A percentile compares a stretch with the other conserved stretches of the same genome.
These are phyloP conservation scores for Cydia pomonella DNA, from an alignment of 1,140 invertebrate genomes.

Conservation along the genomic window DNA sequence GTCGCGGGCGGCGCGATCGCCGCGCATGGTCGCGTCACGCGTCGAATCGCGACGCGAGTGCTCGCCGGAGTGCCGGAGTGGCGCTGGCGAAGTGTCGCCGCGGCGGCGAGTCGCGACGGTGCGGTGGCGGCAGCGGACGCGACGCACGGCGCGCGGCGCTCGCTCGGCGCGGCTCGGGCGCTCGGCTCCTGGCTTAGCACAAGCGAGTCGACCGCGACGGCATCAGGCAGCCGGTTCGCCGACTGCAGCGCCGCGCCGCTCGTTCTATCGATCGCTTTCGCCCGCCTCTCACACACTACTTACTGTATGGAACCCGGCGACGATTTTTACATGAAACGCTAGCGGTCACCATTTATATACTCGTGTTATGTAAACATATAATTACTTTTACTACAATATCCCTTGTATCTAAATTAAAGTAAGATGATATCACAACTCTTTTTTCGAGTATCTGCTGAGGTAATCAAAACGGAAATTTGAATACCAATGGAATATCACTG, in stretches of 20 bases:
- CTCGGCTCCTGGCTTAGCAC: constrained; percentile 12
- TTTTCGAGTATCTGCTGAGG: too few relatives aligned
- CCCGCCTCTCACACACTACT: constrained; percentile 42
- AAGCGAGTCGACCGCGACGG: constrained; percentile 19
- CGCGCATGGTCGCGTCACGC: constrained; percentile 73
- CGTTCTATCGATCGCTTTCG: constrained; percentile 64
- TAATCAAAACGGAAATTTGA: too few relatives aligned
- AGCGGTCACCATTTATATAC: background rate
- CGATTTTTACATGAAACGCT: constrained; percentile 17
- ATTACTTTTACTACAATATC: background rate
- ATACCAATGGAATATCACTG: too few relatives aligned
- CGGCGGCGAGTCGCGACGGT: constrained; percentile 38
- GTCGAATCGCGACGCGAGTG: constrained; percentile 51
- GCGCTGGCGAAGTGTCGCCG: constrained; percentile 21
- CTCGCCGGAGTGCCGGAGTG: constrained; percentile 55
- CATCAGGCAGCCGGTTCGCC: constrained; percentile 42
- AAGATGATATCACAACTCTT: too few relatives aligned
- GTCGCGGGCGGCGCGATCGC: constrained; percentile 73
- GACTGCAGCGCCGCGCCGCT: constrained; percentile 69
- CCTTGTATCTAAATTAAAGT: too few relatives aligned
- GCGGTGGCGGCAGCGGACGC: constrained; percentile 39
- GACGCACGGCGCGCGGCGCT: constrained; percentile 19
- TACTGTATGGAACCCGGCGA: background rate
- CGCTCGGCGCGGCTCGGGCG: constrained; percentile 17
- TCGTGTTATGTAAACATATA: background rate